A percentile compares a stretch with the other conserved stretches of the same genome.
Evolutionary conservation across 2,888 invertebrate genomes (phyloP).

Genomic region (Drosophila mayaguana): DNA sequence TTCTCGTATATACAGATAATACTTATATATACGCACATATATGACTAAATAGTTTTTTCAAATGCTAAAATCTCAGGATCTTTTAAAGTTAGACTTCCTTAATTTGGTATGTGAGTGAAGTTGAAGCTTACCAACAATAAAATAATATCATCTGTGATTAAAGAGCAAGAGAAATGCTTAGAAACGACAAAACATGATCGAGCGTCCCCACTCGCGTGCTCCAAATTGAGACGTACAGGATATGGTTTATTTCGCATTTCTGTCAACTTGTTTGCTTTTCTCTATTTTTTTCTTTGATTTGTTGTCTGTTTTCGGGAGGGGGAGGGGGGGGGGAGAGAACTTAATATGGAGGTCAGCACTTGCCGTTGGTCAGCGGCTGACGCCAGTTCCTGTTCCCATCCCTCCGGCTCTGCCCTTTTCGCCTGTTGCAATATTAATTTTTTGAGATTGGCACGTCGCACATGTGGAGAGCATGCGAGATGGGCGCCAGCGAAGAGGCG

Average conservation of each 20-base stretch:
- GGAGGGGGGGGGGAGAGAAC: constrained; percentile 15
- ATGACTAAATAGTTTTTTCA: neutral
- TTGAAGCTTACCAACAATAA: neutral
- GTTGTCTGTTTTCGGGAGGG: constrained; percentile 4
- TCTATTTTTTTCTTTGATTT: constrained; percentile 4
- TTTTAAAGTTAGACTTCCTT: neutral
- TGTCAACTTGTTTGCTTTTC: constrained; percentile 4
- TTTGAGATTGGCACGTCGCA: constrained; percentile 59
- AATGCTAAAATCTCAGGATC: neutral
- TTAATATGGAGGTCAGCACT: constrained; percentile 64
- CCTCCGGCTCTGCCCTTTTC: neutral
- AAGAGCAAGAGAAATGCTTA: neutral
- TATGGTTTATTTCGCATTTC: constrained; percentile 9
- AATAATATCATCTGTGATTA: neutral
- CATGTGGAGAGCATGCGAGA: constrained; percentile 34
- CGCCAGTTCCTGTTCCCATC: neutral
- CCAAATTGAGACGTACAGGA: constrained; percentile 10
- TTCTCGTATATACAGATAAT: too few species aligned
- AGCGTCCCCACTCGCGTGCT: too few species aligned
- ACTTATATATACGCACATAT: too few species aligned
- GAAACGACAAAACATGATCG: neutral
- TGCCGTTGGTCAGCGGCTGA: constrained; percentile 38
- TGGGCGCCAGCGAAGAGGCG: neutral
- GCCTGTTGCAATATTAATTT: constrained; percentile 72
- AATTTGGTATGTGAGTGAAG: neutral